Evolutionary conservation across 2,888 invertebrate genomes (phyloP).

Genomic region (Enchytraeus crypticus): DNA sequence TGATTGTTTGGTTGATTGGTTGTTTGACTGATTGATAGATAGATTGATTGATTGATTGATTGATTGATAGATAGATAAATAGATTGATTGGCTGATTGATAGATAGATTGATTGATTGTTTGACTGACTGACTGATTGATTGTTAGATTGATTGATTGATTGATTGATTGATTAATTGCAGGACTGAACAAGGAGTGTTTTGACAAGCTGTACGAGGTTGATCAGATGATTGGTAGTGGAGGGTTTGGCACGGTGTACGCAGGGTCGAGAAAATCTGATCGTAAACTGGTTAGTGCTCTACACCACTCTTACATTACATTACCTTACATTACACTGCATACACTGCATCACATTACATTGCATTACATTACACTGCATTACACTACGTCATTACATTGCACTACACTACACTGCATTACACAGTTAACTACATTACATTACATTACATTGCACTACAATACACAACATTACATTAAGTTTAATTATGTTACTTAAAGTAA

Average conservation of each 20-base stretch:
- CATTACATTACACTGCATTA: constrained; percentile 1
- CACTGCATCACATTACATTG: constrained; percentile 3
- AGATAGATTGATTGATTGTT: too few relatives aligned
- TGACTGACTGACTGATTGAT: too few relatives aligned
- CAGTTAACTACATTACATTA: background rate
- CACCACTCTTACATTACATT: constrained; percentile 42
- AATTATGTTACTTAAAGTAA: too few relatives aligned
- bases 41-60: too few relatives aligned
- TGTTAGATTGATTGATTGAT: too few relatives aligned
- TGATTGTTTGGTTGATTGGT: too few relatives aligned
- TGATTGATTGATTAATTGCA: too few relatives aligned
- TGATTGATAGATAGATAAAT: too few relatives aligned
- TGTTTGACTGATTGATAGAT: too few relatives aligned
- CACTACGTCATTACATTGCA: constrained; percentile 5
- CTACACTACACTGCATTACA: constrained; percentile 2
- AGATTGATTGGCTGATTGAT: too few relatives aligned
- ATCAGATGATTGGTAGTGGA: constrained; percentile 51
- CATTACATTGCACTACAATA: background rate
- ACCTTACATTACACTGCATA: constrained; percentile 2
- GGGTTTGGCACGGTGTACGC: constrained; percentile 56
- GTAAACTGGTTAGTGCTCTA: constrained; percentile 38
- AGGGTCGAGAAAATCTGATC: constrained; percentile 51
- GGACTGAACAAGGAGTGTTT: constrained; percentile 19
- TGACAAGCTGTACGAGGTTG: constrained; percentile 38
- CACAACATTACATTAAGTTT: too few relatives aligned